Evolutionary conservation across 1,140 invertebrate genomes (phyloP).

Genomic region (Rhysida immarginata): DNA sequence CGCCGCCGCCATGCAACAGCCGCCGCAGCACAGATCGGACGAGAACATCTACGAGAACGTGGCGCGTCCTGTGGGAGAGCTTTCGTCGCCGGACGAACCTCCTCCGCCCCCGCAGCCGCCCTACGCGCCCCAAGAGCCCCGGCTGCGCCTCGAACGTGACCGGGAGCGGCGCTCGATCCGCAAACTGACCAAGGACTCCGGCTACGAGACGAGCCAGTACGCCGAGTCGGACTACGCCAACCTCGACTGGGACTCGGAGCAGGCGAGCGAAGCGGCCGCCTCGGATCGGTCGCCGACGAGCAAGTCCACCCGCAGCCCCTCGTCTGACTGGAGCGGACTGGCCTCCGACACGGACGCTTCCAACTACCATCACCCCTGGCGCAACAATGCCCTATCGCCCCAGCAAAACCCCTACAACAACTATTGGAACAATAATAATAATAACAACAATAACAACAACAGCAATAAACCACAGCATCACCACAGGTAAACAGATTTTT

Average conservation of each 20-base stretch:
- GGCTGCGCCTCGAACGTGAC: constrained; percentile 11
- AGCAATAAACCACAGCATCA: too few species aligned
- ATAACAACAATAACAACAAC: too few species aligned
- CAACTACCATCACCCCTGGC: too few species aligned
- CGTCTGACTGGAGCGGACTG: too few species aligned
- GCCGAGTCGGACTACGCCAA: constrained; percentile 25
- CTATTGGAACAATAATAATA: too few species aligned
- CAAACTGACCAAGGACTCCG: constrained; percentile 28
- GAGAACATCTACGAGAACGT: background rate
- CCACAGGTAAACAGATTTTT: too few species aligned
- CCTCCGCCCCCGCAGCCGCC: constrained; percentile 5
- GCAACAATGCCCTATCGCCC: too few species aligned
- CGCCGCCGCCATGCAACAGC: too few species aligned
- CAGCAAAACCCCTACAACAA: too few species aligned
- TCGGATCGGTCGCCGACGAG: constrained; percentile 1
- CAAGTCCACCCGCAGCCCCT: constrained; percentile 1
- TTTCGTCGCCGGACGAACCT: background rate
- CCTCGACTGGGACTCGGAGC: constrained; percentile 17
- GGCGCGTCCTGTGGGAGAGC: background rate
- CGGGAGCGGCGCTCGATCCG: constrained; percentile 21
- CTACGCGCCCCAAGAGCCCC: background rate
- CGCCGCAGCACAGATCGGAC: too few species aligned
- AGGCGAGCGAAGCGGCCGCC: background rate
- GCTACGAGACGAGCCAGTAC: constrained; percentile 25
- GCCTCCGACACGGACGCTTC: too few species aligned